phyloP scores from a whole-genome alignment of 1,140 invertebrate genomes.

The Ooceraea biroi region DNA sequence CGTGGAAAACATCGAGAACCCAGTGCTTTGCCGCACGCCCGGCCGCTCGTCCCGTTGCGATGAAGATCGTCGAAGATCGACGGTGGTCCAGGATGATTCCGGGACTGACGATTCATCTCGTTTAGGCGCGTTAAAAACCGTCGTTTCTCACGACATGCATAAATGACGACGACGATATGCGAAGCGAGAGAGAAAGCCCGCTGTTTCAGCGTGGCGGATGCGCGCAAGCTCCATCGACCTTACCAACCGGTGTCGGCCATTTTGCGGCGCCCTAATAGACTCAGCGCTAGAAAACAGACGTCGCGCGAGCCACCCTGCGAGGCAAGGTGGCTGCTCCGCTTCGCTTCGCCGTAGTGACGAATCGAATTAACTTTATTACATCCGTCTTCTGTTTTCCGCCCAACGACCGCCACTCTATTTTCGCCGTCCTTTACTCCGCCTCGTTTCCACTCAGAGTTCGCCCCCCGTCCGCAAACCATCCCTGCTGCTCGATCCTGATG shows the following conservation, averaged over 20 bases:
- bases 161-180: too few species aligned
- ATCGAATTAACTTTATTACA: slow-evolving; percentile 85
- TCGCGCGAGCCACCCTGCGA: slow-evolving; percentile 51
- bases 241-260: slow-evolving; percentile 75
- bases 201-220: background rate
- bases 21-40: background rate
- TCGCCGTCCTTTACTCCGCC: slow-evolving; percentile 34
- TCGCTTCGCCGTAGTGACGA: slow-evolving; percentile 74
- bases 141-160: background rate
- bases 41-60: slow-evolving; percentile 15
- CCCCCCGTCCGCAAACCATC: background rate
- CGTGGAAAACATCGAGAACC: slow-evolving; percentile 75
- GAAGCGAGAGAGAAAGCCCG: too few species aligned
- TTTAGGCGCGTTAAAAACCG: background rate
- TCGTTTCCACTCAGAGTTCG: slow-evolving; percentile 1
- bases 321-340: slow-evolving; percentile 63
- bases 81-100: background rate
- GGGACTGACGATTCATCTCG: background rate
- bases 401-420: slow-evolving; percentile 78
- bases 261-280: slow-evolving; percentile 79
- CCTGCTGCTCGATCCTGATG: background rate
- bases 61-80: background rate
- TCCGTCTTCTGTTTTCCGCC: slow-evolving; percentile 82
- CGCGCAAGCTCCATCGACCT: slow-evolving; percentile 53
- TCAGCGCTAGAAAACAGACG: slow-evolving; percentile 83